These are phyloP conservation scores for Cirrhinus mrigala DNA, from an alignment of 2,797 vertebrate species.

Conservation along the genomic window DNA sequence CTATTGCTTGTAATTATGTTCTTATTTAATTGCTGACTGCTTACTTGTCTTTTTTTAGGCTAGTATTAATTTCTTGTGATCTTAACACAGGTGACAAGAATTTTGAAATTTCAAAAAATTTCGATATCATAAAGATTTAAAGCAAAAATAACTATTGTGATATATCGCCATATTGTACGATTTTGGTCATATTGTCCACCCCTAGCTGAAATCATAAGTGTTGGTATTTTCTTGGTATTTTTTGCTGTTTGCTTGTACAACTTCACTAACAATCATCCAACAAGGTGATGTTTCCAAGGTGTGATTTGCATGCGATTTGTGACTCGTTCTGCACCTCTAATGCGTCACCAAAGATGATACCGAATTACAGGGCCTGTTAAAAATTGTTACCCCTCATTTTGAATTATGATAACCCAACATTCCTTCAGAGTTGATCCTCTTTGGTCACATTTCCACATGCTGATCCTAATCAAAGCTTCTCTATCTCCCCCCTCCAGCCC, in stretches of 20 bases:
- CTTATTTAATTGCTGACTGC: too few species aligned
- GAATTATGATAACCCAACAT: conserved; percentile 27
- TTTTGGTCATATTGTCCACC: too few species aligned
- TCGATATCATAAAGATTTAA: too few species aligned
- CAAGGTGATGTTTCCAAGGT: not conserved
- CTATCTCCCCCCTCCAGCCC: conserved; percentile 76
- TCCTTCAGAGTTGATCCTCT: conserved; percentile 21
- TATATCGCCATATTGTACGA: too few species aligned
- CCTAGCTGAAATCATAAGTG: too few species aligned
- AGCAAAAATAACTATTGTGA: too few species aligned
- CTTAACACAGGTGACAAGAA: too few species aligned
- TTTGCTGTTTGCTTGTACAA: not conserved
- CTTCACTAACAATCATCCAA: conserved; percentile 3
- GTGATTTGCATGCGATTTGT: conserved; percentile 37
- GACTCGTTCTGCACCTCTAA: not conserved
- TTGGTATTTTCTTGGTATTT: not conserved
- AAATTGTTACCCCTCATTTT: not conserved
- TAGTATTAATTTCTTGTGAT: too few species aligned
- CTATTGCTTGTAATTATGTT: too few species aligned
- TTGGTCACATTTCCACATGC: conserved; percentile 3
- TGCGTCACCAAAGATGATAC: not conserved
- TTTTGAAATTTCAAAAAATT: too few species aligned
- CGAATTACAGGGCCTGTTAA: conserved; percentile 4
- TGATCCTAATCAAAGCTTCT: conserved; percentile 46
- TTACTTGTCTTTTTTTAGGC: too few species aligned